A percentile compares a stretch with the other conserved stretches of the same genome.
These are phyloP conservation scores for Tetrapedia diversipes DNA, from an alignment of 2,888 invertebrate genomes.

Conservation along the genomic window DNA sequence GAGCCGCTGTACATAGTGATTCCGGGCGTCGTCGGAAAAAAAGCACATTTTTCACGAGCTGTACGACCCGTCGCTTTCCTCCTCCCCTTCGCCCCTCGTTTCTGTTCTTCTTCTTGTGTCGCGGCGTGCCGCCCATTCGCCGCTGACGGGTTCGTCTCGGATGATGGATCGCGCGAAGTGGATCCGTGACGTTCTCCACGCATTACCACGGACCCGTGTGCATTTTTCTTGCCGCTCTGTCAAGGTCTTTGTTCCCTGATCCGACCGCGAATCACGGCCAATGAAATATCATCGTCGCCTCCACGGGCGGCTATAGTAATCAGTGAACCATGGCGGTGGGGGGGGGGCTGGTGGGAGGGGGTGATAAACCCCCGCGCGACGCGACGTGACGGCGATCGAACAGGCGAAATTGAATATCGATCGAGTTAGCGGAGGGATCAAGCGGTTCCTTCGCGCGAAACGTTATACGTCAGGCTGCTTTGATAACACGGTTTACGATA, in stretches of 20 bases:
- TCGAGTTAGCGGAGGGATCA: conserved; percentile 43
- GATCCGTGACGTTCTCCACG: conserved; percentile 62
- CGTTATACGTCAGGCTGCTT: conserved; percentile 42
- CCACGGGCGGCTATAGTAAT: neutral
- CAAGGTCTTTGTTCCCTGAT: conserved; percentile 45
- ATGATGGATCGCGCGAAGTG: conserved; percentile 67
- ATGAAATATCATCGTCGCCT: conserved; percentile 36
- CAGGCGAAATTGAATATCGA: conserved; percentile 56
- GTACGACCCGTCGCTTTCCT: neutral
- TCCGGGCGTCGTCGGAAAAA: conserved; percentile 17
- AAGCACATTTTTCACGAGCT: conserved; percentile 45
- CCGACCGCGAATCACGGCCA: conserved; percentile 32
- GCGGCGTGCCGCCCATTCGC: conserved; percentile 30
- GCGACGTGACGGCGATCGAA: conserved; percentile 7
- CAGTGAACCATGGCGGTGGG: conserved; percentile 12
- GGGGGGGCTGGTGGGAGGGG: neutral
- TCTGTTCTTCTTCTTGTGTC: conserved; percentile 22
- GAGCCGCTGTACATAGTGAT: neutral
- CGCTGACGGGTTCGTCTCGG: conserved; percentile 41
- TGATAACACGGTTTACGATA: conserved; percentile 57
- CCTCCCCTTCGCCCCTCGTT: neutral
- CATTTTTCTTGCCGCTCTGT: conserved; percentile 49
- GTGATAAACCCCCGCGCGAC: no score
- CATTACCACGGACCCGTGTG: conserved; percentile 40
- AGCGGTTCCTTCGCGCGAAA: conserved; percentile 36